These are phyloP conservation scores for Drosophila niveifrons DNA, from an alignment of 2,888 invertebrate species.

Conservation along the genomic window DNA sequence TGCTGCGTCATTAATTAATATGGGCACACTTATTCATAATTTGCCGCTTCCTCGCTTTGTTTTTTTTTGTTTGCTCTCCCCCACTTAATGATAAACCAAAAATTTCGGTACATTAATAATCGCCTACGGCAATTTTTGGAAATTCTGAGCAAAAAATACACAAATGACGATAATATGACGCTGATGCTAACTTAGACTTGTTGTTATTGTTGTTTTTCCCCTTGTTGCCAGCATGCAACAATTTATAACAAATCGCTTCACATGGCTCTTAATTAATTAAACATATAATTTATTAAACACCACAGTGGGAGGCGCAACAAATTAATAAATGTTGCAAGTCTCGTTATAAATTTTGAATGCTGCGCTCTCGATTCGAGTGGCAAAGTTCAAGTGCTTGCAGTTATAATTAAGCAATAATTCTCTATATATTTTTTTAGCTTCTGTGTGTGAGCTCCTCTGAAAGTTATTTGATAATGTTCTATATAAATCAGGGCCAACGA, in stretches of 20 bases:
- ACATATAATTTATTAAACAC: conserved; percentile 41
- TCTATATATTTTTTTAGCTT: background rate
- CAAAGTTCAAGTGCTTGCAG: conserved; percentile 50
- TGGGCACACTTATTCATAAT: conserved; percentile 58
- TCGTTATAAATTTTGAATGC: conserved; percentile 29
- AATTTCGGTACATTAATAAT: conserved; percentile 28
- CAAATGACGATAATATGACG: conserved; percentile 45
- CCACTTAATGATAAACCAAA: conserved; percentile 28
- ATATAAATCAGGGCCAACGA: conserved; percentile 54
- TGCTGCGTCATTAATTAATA: conserved; percentile 45
- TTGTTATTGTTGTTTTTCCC: background rate
- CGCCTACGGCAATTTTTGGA: conserved; percentile 51
- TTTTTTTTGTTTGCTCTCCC: background rate
- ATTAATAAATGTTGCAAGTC: conserved; percentile 52
- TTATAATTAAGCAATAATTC: conserved; percentile 48
- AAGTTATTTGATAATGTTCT: conserved; percentile 42
- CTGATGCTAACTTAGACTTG: conserved; percentile 5
- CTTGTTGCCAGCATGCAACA: conserved; percentile 16
- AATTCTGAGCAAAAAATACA: conserved; percentile 42
- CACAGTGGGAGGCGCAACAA: conserved; percentile 22
- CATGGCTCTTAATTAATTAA: conserved; percentile 60
- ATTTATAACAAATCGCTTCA: conserved; percentile 56
- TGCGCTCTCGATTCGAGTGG: conserved; percentile 13
- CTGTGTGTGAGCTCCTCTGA: background rate
- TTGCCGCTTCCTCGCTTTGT: conserved; percentile 33